Evolutionary conservation across 2,113 vertebrate species (phyloP).

Genomic region (Tricholaema leucomelas): DNA sequence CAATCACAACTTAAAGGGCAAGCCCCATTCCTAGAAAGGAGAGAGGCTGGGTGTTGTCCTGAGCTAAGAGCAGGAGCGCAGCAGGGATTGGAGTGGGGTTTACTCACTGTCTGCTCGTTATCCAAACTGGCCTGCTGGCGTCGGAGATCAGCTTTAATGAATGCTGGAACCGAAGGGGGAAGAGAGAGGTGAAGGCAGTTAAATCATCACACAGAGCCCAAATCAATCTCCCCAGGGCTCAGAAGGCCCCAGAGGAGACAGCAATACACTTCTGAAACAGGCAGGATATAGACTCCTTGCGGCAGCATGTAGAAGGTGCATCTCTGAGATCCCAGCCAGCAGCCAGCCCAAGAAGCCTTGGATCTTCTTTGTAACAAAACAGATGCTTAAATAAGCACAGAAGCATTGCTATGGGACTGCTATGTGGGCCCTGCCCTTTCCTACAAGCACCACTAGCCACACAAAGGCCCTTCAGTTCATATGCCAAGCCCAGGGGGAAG

Average conservation of each 20-base stretch:
- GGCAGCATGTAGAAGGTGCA: not conserved
- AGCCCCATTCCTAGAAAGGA: not conserved
- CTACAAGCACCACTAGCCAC: not conserved
- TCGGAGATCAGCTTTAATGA: slow-evolving; percentile 90
- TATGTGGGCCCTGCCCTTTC: not conserved
- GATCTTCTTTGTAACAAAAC: not conserved
- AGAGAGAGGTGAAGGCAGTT: slow-evolving; percentile 18
- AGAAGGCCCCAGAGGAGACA: not conserved
- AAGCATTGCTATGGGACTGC: not conserved
- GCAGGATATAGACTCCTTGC: not conserved
- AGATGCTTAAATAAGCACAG: not conserved
- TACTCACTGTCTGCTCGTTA: slow-evolving; percentile 79
- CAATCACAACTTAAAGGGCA: not conserved
- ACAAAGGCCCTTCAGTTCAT: not conserved
- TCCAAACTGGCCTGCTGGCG: slow-evolving; percentile 85
- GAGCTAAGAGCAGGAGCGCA: not conserved
- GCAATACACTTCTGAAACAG: not conserved
- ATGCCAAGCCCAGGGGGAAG: not conserved
- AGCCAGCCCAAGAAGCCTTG: not conserved
- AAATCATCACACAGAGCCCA: not conserved
- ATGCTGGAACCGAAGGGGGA: slow-evolving; percentile 70
- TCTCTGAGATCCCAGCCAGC: not conserved
- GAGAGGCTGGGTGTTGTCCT: not conserved
- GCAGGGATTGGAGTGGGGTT: not conserved
- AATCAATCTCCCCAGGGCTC: not conserved